phyloP scores from a whole-genome alignment of 1,140 invertebrate genomes.

The Steinernema feltiae region DNA sequence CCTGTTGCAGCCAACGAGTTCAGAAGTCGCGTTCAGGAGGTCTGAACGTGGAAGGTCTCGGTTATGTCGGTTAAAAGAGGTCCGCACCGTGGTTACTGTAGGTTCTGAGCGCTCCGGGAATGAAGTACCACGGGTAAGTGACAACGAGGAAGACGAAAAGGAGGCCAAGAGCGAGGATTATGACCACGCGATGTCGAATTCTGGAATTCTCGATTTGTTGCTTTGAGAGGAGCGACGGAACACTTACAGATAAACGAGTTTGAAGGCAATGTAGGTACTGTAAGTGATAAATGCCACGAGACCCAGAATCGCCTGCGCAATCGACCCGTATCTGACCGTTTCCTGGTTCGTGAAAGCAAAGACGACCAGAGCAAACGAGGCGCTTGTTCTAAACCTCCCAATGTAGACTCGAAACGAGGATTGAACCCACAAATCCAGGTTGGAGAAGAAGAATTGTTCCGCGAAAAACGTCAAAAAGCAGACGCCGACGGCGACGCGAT shows the following conservation, averaged over 20 bases:
- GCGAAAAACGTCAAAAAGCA: conserved; percentile 41
- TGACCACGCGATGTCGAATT: background rate
- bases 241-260: background rate
- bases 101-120: background rate
- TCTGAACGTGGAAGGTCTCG: too few species aligned
- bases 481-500: conserved; percentile 25
- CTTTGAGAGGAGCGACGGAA: too few species aligned
- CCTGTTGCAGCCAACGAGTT: background rate
- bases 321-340: background rate
- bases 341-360: conserved; percentile 11
- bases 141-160: background rate
- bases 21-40: too few species aligned
- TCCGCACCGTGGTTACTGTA: too few species aligned
- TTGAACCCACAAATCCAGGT: conserved; percentile 17
- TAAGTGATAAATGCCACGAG: background rate
- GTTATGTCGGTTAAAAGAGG: too few species aligned
- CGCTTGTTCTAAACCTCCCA: too few species aligned
- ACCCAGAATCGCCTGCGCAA: background rate
- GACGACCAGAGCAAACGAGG: background rate
- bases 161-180: background rate
- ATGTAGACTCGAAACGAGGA: too few species aligned
- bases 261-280: conserved; percentile 1
- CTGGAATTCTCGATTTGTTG: too few species aligned
- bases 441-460: conserved; percentile 38
- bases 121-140: background rate